These are phyloP conservation scores for Cotesia congregata DNA, from an alignment of 2,888 invertebrate genomes.

Conservation along the genomic window DNA sequence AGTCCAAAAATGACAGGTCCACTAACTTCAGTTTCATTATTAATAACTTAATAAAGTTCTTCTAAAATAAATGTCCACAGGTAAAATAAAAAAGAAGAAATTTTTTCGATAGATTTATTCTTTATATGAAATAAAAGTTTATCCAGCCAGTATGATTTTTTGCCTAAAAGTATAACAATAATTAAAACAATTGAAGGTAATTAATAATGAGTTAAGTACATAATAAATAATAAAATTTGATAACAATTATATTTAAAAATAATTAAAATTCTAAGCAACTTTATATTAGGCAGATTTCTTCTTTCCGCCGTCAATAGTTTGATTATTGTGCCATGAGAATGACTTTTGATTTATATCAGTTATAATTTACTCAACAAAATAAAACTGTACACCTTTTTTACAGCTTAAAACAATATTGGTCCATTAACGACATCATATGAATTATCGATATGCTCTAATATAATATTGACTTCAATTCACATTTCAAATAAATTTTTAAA, in stretches of 20 bases:
- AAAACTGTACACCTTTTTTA: conserved; percentile 33
- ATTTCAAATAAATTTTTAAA: conserved; percentile 9
- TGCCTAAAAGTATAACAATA: not conserved
- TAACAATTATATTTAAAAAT: not conserved
- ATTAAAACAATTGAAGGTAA: not conserved
- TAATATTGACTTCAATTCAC: conserved; percentile 41
- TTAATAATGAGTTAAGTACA: not conserved
- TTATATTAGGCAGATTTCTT: not conserved
- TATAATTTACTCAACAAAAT: conserved; percentile 7
- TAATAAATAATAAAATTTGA: conserved; percentile 1
- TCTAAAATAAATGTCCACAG: not conserved
- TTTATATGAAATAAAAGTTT: not conserved
- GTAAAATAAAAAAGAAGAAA: not conserved
- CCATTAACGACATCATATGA: conserved; percentile 35
- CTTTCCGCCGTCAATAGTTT: not conserved
- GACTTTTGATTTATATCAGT: not conserved
- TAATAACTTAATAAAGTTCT: too few relatives aligned
- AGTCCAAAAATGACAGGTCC: too few relatives aligned
- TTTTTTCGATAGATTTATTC: not conserved
- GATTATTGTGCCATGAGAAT: not conserved
- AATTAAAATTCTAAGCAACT: not conserved
- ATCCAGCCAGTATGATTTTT: not conserved
- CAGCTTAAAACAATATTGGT: conserved; percentile 32
- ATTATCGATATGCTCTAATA: conserved; percentile 41
- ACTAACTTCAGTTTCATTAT: too few relatives aligned